phyloP scores from a whole-genome alignment of 2,888 invertebrate species.

The Orthosia incerta region DNA sequence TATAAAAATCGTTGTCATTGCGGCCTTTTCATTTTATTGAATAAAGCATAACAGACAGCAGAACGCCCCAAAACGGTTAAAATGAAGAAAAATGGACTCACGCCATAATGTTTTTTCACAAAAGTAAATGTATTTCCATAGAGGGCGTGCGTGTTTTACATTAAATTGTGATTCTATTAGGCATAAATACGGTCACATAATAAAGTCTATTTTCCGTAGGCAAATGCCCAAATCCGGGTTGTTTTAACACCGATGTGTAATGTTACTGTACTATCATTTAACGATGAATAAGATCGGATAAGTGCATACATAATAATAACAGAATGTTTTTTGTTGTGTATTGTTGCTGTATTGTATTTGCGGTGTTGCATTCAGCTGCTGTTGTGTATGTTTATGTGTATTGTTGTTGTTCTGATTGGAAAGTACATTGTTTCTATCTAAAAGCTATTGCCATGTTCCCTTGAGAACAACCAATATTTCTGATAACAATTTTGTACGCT shows the following conservation, averaged over 20 bases:
- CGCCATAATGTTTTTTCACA: slow-evolving; percentile 51
- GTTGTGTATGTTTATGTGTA: too few relatives aligned
- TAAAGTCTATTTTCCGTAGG: slow-evolving; percentile 72
- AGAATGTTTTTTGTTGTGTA: too few relatives aligned
- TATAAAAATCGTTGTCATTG: background rate
- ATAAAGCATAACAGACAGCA: slow-evolving; percentile 36
- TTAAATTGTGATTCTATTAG: slow-evolving; percentile 70
- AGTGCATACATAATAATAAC: too few relatives aligned
- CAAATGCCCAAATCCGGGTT: slow-evolving; percentile 65
- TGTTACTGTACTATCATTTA: background rate
- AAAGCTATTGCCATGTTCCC: background rate
- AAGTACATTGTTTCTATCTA: too few relatives aligned
- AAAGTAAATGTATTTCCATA: slow-evolving; percentile 58
- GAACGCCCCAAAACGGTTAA: slow-evolving; percentile 41
- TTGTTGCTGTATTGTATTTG: too few relatives aligned
- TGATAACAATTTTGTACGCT: too few relatives aligned
- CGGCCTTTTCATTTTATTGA: slow-evolving; percentile 16
- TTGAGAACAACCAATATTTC: too few relatives aligned
- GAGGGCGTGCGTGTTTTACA: slow-evolving; percentile 54
- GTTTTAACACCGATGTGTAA: slow-evolving; percentile 62
- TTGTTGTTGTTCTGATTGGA: too few relatives aligned
- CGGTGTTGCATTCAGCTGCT: too few relatives aligned
- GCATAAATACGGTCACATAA: slow-evolving; percentile 72
- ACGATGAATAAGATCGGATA: too few relatives aligned
- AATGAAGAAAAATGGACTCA: slow-evolving; percentile 62